Evolutionary conservation across 1,140 invertebrate genomes (phyloP), one percentile per base, ranked within the genome.

Genomic region (Pectinophora gossypiella): DNA sequence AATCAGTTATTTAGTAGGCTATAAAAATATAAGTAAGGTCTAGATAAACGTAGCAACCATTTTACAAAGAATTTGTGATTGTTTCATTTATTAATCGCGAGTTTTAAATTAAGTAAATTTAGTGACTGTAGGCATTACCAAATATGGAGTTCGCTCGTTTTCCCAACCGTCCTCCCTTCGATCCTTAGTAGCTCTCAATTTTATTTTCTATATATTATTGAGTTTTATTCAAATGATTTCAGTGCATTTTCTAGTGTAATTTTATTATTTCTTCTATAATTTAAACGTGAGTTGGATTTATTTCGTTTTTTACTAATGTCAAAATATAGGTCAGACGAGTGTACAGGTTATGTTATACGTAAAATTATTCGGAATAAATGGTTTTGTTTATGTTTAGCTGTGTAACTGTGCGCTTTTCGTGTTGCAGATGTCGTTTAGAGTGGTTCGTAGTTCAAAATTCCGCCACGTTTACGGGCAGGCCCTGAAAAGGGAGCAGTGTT

Each of bases 381-480:
- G 47, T 68, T 72, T 64, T 64, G 56, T 67, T 55, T 63, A 68
- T 59, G 68, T 73, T 61, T 68, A 75, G 53, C 74, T 68, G 53
- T 79, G 13, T 76, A 73, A 75, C 69, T 53, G 62, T 60, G 63
- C 59, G 64, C 35, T 66, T 59, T 80, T 82, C 63, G 58, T 61
- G 70, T 87, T 88, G 57, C 86, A 89, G 90, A 97, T 98, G 96
- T 97, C 96, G 89, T 97, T 97, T 91, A 95, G 96, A 81, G 96
- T 97, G 72, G 97, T 98, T 56, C 93, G 97, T 87, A 95, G 94
- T 89, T 97, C 95, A 85, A 99, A 99, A 89, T 99, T 99, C 90
- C 95, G 98, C 77, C 98, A 99, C 91, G 97, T 99, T 68, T 99
- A 98, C 89, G 99, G 98, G 64, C 96, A 98, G 74, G 92, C 96